Percentiles rank a stretch among this genome's conserved stretches.
These are phyloP conservation scores for Percopsis transmontana DNA, from an alignment of 2,113 vertebrate genomes.

Conservation along the genomic window DNA sequence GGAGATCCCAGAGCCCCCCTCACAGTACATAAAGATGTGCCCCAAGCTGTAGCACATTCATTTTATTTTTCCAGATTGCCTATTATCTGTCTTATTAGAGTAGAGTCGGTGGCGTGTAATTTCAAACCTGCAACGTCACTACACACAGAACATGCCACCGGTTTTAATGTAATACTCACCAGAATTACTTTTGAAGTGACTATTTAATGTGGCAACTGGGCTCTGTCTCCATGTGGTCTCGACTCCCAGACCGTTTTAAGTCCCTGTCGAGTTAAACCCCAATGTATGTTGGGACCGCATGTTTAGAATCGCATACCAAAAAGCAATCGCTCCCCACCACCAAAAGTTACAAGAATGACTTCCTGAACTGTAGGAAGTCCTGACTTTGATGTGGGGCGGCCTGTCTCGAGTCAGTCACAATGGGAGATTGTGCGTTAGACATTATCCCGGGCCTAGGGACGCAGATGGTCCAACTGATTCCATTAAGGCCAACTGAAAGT, in stretches of 20 bases:
- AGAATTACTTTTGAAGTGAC: too few relatives aligned
- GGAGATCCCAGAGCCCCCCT: constrained; percentile 51
- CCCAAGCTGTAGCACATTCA: constrained; percentile 14
- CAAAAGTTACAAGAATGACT: not conserved
- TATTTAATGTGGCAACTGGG: too few relatives aligned
- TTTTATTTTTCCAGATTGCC: not conserved
- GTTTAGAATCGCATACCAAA: too few relatives aligned
- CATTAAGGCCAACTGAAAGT: constrained; percentile 25
- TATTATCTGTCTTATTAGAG: constrained; percentile 6
- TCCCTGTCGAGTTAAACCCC: too few relatives aligned
- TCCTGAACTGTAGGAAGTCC: not conserved
- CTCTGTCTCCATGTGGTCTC: too few relatives aligned
- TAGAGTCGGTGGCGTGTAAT: not conserved
- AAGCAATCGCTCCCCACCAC: too few relatives aligned
- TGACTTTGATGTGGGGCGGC: constrained; percentile 8
- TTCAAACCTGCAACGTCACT: not conserved
- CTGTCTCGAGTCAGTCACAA: constrained; percentile 11
- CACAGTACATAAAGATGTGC: constrained; percentile 33
- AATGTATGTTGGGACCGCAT: too few relatives aligned
- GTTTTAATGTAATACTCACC: too few relatives aligned
- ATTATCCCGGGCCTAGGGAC: constrained; percentile 27
- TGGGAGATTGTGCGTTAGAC: constrained; percentile 7
- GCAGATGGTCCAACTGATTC: constrained; percentile 30
- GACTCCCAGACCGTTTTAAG: too few relatives aligned
- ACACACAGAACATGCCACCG: too few relatives aligned